phyloP scores from a whole-genome alignment of 2,797 vertebrate genomes.

The Chelon labrosus region DNA sequence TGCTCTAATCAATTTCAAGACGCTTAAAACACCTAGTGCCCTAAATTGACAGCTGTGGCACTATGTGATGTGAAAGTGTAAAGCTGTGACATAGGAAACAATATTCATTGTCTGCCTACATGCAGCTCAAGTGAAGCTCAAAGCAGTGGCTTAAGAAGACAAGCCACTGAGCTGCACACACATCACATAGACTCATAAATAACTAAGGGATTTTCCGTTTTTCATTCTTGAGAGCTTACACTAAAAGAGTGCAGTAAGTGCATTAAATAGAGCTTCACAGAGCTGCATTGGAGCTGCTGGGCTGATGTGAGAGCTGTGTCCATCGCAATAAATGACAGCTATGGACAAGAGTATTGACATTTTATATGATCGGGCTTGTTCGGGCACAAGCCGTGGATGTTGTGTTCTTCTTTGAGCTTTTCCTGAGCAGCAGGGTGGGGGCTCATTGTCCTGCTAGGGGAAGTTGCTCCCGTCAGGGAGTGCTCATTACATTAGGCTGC shows the following conservation, averaged over 20 bases:
- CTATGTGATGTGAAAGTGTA: constrained; percentile 40
- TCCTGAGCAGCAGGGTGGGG: too few species aligned
- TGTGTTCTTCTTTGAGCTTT: too few species aligned
- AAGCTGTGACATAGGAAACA: constrained; percentile 39
- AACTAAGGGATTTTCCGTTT: constrained; percentile 61
- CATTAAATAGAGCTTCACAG: constrained; percentile 48
- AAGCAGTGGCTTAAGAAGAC: constrained; percentile 40
- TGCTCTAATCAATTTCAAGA: constrained; percentile 32
- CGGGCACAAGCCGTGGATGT: too few species aligned
- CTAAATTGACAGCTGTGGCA: constrained; percentile 37
- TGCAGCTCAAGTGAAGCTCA: constrained; percentile 37
- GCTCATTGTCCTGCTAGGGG: too few species aligned
- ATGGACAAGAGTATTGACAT: too few species aligned
- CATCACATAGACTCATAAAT: constrained; percentile 66
- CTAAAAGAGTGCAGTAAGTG: constrained; percentile 50
- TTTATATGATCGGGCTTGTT: too few species aligned
- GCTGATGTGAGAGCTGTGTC: constrained; percentile 10
- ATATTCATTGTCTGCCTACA: constrained; percentile 37
- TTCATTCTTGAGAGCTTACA: constrained; percentile 50
- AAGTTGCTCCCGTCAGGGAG: too few species aligned
- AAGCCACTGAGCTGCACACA: constrained; percentile 39
- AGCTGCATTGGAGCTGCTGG: constrained; percentile 27
- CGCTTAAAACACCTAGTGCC: constrained; percentile 13
- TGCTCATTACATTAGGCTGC: too few species aligned
- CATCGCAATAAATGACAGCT: not conserved